A percentile compares a stretch with the other conserved stretches of the same genome.
Conservation (phyloP, 2,888 invertebrate species). For the Dynastes grantii region DNA sequence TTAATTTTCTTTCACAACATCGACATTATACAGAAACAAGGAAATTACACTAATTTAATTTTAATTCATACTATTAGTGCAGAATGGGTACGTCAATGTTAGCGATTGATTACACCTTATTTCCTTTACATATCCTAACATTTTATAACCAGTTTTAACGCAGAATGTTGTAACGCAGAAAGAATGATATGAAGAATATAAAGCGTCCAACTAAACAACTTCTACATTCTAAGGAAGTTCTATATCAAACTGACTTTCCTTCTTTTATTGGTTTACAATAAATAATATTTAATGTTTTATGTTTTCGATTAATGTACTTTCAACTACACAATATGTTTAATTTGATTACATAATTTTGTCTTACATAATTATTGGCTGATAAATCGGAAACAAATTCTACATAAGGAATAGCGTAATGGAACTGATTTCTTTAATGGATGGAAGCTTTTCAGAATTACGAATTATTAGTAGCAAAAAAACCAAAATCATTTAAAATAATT, state of each 20-base stretch:
- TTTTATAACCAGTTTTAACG: background rate
- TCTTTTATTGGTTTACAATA: background rate
- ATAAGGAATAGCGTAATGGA: too few species aligned
- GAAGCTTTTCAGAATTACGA: too few species aligned
- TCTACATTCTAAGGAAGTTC: background rate
- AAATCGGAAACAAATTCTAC: too few species aligned
- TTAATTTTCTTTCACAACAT: background rate
- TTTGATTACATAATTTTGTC: too few species aligned
- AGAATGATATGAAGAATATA: background rate
- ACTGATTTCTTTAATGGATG: too few species aligned
- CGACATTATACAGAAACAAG: background rate
- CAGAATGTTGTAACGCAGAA: background rate
- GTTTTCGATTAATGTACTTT: background rate
- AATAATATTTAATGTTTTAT: background rate
- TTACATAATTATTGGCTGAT: too few species aligned
- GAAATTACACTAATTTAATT: background rate
- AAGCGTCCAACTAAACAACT: background rate
- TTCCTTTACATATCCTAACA: background rate
- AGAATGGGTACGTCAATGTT: background rate
- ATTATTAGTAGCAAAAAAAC: too few species aligned
- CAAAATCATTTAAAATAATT: too few species aligned
- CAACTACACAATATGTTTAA: too few species aligned
- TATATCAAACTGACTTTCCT: background rate
- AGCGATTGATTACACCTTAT: background rate
- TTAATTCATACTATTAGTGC: background rate